Base-by-base conservation (phyloP, 2,888 invertebrate genomes). In the Petrolisthes manimaculis region DNA sequence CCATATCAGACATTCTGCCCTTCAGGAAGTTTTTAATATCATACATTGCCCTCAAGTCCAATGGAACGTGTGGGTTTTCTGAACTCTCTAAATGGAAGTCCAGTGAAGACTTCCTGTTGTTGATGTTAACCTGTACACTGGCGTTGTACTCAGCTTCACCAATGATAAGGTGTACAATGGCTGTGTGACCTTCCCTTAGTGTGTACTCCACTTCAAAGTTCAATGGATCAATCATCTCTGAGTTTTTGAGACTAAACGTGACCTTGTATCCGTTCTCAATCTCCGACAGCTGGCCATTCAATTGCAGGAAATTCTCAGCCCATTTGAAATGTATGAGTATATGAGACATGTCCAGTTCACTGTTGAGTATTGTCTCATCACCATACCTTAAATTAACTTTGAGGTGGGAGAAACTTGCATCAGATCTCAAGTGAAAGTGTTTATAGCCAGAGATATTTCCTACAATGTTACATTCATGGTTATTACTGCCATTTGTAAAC, bases 131-230 rank as follows among this genome's bases (percentile, higher is more conserved):
- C n/a, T 61, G 69, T 5, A 75, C 67, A 81, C 55, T 81, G 37
- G 80, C 24, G 14, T 81, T 84, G 55, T 88, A 88, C 54, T 83
- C 75, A 37, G 24, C 81, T 18, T 80, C 75, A 18, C 88, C 88
- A 9, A 75, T 5, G 24, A 37, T 37, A 24, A 88, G 55, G 21
- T 14, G 14, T 12, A 56, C 84, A 75, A 18, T 75, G 5, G 53
- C 84, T 6, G 74, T 54, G 67, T 88, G 80, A 24, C 84, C 80
- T 21, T 77, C 81, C 6, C 14, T 9, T 14, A 53, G 9, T 2
- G 74, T 71, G n/a, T 71, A 80, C 18, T 53, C 55, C 5, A 71
- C 8, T 0, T 67, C 14, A 37, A 84, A n/a, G 1, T 1, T n/a
- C 55, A 84, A 6, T 37, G 84, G 84, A 37, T 37, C 37, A 5